phyloP scores from a whole-genome alignment of 2,888 invertebrate species.

The Hyalella azteca region DNA sequence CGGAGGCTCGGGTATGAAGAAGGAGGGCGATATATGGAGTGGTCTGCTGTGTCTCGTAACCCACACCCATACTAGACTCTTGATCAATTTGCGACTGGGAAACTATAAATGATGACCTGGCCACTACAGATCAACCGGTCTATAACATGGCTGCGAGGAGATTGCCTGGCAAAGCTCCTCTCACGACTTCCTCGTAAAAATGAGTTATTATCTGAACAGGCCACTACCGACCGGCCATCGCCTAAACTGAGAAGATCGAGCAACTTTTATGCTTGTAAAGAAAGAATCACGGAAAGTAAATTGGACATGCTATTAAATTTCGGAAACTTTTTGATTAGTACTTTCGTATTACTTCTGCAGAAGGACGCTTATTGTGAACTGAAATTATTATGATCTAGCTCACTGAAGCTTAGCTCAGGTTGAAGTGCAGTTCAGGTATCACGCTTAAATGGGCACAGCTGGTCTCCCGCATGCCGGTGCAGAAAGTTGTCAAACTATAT shows the following conservation, averaged over 20 bases:
- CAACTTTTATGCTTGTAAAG: background rate
- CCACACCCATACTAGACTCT: conserved; percentile 18
- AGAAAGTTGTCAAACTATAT: no score
- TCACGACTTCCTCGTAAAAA: conserved; percentile 36
- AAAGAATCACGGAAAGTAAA: background rate
- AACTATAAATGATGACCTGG: conserved; percentile 27
- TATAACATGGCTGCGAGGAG: conserved; percentile 18
- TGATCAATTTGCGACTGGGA: conserved; percentile 32
- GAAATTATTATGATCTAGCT: no score
- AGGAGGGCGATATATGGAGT: conserved; percentile 5
- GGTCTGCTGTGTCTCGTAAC: background rate
- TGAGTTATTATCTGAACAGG: conserved; percentile 28
- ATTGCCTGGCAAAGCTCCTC: conserved; percentile 29
- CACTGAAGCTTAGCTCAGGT: no score
- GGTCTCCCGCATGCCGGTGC: no score
- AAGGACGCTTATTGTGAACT: no score
- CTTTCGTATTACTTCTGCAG: no score
- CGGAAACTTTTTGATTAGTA: no score
- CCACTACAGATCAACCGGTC: conserved; percentile 30
- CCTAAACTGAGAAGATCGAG: background rate
- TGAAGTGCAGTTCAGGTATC: no score
- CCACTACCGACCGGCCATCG: conserved; percentile 17
- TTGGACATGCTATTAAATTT: no score
- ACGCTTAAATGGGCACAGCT: no score
- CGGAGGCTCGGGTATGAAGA: no score